Evolutionary conservation across 1,140 invertebrate genomes (phyloP), one percentile per base, ranked within the genome.

Genomic region (Zaprionus camerounensis): DNA sequence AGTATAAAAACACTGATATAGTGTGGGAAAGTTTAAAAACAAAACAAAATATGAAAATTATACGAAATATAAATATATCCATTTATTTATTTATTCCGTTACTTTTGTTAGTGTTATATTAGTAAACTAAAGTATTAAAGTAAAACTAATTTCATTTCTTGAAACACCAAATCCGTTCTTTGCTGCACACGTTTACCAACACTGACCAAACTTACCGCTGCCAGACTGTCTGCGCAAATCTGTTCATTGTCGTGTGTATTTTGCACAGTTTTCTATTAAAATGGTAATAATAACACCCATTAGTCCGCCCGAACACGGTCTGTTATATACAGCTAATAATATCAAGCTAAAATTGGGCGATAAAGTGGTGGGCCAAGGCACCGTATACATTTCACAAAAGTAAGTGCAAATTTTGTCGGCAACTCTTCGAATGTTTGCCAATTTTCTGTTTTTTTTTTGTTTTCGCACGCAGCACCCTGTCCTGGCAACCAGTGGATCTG

Each of bases 321-420:
- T 92, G 7, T 61, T 92, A 11, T 92, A 92, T 44, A 82, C 83
- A 3, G 82, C 91, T 5, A 82, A 82, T 61, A 92, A 92, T 67
- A 82, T 91, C 13, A 81, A 91, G 65, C 72, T 92, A 0, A 92
- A 92, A 53, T 72, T 92, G 22, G 91, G 82, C 12, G 79, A 92
- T 3, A 80, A 91, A 59, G 68, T 86, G 9, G 74, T 92, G 20
- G 90, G 84, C 15, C 77, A 76, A 15, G 91, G 91, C 46, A 91
- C 82, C 15, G 41, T 92, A 22, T 92, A 92, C 46, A 84, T 92
- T 15, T 85, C 87, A n/a, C 90, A 92, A 77, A 90, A 90, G 91
- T 92, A 55, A 80, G 82, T 68, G 57, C 12, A 66, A 66, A 62
- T 26, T 61, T 64, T 26, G 38, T 67, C 67, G 73, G 65, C 67